phyloP scores from a whole-genome alignment of 2,797 vertebrate species.

The Anniella stebbinsi region DNA sequence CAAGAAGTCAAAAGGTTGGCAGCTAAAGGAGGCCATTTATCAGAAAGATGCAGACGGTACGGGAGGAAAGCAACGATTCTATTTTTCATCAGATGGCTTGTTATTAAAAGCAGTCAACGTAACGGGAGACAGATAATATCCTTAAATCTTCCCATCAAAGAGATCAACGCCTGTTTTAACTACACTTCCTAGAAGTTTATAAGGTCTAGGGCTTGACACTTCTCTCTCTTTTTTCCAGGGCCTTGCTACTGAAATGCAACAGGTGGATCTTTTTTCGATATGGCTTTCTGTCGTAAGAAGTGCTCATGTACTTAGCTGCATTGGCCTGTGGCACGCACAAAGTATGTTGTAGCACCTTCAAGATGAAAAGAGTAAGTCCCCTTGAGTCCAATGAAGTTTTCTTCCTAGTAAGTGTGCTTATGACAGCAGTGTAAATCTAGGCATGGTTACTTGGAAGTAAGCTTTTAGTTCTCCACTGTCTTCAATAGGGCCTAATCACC shows the following conservation, averaged over 20 bases:
- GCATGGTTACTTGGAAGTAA: neutral
- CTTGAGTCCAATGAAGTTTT: neutral
- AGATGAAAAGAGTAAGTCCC: neutral
- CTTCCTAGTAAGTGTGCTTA: neutral
- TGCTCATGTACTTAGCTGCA: neutral
- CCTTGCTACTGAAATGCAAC: no score
- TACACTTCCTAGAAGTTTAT: no score
- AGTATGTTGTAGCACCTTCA: neutral
- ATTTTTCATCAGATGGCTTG: constrained; percentile 6
- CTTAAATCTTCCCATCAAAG: neutral
- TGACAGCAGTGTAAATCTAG: neutral
- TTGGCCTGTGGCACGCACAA: neutral
- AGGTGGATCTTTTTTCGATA: neutral
- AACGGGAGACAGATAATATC: neutral
- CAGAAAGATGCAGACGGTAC: neutral
- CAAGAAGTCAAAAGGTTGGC: constrained; percentile 25
- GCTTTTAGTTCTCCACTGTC: neutral
- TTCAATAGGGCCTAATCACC: neutral
- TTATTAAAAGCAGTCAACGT: constrained; percentile 19
- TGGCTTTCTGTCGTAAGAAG: neutral
- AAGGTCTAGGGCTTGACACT: neutral
- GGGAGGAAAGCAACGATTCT: neutral
- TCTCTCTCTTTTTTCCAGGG: no score
- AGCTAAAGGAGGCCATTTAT: constrained; percentile 32
- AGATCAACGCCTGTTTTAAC: neutral